These are phyloP conservation scores for Rhegmatorhina hoffmannsi DNA, from an alignment of 2,113 vertebrate species.

Conservation along the genomic window DNA sequence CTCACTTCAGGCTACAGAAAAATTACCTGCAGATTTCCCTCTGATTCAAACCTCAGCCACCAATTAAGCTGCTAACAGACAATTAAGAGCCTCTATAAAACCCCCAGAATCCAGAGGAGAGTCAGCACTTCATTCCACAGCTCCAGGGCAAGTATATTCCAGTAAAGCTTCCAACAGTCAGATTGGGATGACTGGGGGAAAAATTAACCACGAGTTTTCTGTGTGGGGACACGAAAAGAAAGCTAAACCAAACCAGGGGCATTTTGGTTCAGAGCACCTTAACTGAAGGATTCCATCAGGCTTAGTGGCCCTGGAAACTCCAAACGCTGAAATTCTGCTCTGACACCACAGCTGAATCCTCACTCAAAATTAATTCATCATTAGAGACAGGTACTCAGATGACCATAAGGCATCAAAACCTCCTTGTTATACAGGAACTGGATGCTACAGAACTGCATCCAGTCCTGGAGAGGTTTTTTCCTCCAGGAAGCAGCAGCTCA, in stretches of 20 bases:
- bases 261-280: neutral
- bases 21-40: accelerated
- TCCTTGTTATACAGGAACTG: neutral
- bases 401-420: neutral
- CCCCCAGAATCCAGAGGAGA: neutral
- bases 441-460: neutral
- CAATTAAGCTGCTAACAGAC: neutral
- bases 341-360: neutral
- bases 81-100: neutral
- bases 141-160: neutral
- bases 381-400: neutral
- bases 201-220: neutral
- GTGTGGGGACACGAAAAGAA: neutral
- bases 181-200: accelerated
- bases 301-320: neutral
- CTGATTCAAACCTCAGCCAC: neutral
- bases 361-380: neutral
- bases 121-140: neutral
- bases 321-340: neutral
- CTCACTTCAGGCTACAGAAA: neutral
- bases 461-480: neutral
- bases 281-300: neutral
- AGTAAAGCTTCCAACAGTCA: neutral
- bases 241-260: neutral
- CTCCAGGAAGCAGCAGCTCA: neutral